A percentile compares a stretch with the other conserved stretches of the same genome.
phyloP scores from a whole-genome alignment of 2,888 invertebrate species.

The Athetis lepigone region DNA sequence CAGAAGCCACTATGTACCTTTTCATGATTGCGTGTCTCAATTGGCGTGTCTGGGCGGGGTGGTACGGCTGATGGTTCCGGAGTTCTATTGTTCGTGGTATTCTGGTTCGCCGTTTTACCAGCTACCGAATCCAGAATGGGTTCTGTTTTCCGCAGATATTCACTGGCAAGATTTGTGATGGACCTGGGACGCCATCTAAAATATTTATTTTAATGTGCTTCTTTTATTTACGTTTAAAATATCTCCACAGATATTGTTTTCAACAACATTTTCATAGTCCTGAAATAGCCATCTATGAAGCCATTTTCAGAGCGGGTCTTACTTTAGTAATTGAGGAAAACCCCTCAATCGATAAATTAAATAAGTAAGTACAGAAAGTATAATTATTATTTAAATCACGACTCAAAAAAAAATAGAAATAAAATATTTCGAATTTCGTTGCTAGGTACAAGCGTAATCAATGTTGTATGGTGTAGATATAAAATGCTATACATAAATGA shows the following conservation, averaged over 20 bases:
- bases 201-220: neutral
- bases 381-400: too few relatives aligned
- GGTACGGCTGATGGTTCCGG: constrained; percentile 15
- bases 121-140: constrained; percentile 62
- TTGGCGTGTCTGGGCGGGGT: constrained; percentile 28
- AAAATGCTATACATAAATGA: too few relatives aligned
- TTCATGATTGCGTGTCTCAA: constrained; percentile 33
- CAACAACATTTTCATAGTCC: too few relatives aligned
- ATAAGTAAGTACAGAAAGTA: too few relatives aligned
- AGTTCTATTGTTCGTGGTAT: constrained; percentile 6
- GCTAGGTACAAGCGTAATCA: too few relatives aligned
- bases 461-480: too few relatives aligned
- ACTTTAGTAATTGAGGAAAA: too few relatives aligned
- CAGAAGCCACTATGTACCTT: constrained; percentile 38
- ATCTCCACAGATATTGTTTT: neutral
- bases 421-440: too few relatives aligned
- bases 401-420: too few relatives aligned
- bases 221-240: neutral
- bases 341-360: too few relatives aligned
- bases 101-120: constrained; percentile 35
- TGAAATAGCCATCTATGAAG: too few relatives aligned
- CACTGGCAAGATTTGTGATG: constrained; percentile 65
- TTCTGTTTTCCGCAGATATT: constrained; percentile 56
- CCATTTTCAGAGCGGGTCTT: neutral
- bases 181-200: constrained; percentile 75